Conservation (phyloP, 2,888 invertebrate species). For the Choreutis nemorana region DNA sequence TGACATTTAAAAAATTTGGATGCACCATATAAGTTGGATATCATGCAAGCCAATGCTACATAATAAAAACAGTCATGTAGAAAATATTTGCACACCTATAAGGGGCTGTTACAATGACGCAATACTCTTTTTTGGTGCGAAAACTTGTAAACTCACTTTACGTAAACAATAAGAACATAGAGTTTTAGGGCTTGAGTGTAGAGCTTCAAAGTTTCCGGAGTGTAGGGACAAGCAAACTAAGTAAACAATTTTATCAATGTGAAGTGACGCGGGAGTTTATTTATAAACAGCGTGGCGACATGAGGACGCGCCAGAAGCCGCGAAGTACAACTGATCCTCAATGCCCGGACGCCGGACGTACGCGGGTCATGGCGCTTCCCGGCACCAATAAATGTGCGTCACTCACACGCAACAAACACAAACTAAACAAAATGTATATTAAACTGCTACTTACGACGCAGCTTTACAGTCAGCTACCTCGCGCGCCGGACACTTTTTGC, state of each 20-base stretch:
- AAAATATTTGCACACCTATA: background rate
- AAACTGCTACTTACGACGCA: slow-evolving; percentile 40
- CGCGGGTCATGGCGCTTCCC: slow-evolving; percentile 28
- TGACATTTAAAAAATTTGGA: too few species aligned
- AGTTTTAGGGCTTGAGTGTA: background rate
- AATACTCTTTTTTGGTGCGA: too few species aligned
- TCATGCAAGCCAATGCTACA: too few species aligned
- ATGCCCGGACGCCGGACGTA: slow-evolving; percentile 29
- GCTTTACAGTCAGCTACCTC: slow-evolving; percentile 20
- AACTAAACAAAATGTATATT: too few species aligned
- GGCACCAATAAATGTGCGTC: slow-evolving; percentile 46
- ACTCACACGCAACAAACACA: slow-evolving; percentile 40
- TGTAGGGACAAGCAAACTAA: slow-evolving; percentile 11
- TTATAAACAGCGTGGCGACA: slow-evolving; percentile 50
- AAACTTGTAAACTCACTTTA: background rate
- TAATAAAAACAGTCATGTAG: slow-evolving; percentile 7
- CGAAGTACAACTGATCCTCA: slow-evolving; percentile 29
- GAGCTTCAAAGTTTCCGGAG: background rate
- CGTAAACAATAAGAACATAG: background rate
- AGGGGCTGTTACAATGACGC: too few species aligned
- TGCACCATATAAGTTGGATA: too few species aligned
- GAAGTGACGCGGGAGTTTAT: slow-evolving; percentile 49
- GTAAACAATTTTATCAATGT: slow-evolving; percentile 40
- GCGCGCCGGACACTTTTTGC: too few species aligned
- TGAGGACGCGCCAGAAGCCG: slow-evolving; percentile 54